A percentile compares a stretch with the other conserved stretches of the same genome.
Evolutionary conservation across 64 coral and sea anemone species (phyloP).

Genomic region (Dendrophyllia cribrosa): DNA sequence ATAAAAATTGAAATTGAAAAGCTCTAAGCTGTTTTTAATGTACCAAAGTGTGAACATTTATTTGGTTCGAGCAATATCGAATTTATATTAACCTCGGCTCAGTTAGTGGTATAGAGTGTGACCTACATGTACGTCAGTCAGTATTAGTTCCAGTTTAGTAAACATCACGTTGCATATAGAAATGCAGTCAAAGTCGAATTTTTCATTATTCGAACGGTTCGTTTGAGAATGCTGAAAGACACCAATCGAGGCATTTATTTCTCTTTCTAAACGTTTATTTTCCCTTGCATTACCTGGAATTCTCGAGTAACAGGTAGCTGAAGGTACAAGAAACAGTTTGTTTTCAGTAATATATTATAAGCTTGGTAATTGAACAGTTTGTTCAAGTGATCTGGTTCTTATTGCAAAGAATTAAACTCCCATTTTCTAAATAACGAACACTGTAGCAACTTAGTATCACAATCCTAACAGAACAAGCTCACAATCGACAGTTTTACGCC

Average conservation of each 20-base stretch:
- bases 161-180: too few species aligned
- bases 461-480: background rate
- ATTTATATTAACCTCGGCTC: background rate
- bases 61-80: background rate
- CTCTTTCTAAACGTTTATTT: background rate
- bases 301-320: background rate
- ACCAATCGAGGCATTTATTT: background rate
- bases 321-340: background rate
- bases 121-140: background rate
- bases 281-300: background rate
- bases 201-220: too few species aligned
- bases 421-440: background rate
- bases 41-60: background rate
- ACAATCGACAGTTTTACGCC: background rate
- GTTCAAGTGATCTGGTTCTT: slow-evolving; percentile 7
- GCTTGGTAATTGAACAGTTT: background rate
- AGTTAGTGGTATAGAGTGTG: background rate
- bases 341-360: background rate
- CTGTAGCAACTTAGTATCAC: background rate
- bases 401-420: background rate
- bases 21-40: background rate
- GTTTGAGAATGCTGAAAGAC: too few species aligned
- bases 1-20: background rate
- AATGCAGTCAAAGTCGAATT: too few species aligned
- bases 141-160: background rate